Conservation (phyloP, 2,797 vertebrate genomes). For the Carapus acus region DNA sequence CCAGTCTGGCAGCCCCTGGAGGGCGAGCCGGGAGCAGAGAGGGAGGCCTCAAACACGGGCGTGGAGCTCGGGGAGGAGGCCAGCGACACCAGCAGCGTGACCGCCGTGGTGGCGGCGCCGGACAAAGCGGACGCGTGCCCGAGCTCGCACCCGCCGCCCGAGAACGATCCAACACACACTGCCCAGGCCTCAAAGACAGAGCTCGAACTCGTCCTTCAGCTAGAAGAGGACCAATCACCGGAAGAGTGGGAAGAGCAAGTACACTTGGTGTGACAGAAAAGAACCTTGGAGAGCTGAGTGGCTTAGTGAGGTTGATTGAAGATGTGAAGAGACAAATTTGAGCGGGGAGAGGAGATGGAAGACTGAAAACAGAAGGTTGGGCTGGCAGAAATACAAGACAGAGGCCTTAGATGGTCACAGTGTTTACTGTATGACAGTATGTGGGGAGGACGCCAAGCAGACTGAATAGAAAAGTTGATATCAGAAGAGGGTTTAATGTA, state of each 20-base stretch:
- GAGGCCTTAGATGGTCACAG: constrained; percentile 22
- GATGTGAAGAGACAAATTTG: neutral
- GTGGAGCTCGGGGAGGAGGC: constrained; percentile 28
- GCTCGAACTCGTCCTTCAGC: constrained; percentile 54
- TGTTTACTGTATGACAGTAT: constrained; percentile 62
- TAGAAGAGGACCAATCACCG: constrained; percentile 70
- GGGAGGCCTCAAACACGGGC: constrained; percentile 16
- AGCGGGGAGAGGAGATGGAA: constrained; percentile 5
- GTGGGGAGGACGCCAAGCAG: constrained; percentile 39
- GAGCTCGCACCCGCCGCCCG: constrained; percentile 33
- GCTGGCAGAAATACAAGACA: constrained; percentile 8
- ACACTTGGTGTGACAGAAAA: constrained; percentile 83
- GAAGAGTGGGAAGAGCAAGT: constrained; percentile 89
- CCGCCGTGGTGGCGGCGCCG: constrained; percentile 64
- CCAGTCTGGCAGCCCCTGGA: constrained; percentile 62
- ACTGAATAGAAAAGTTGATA: constrained; percentile 61
- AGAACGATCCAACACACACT: constrained; percentile 43
- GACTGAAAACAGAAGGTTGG: constrained; percentile 6
- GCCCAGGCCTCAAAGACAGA: constrained; percentile 40
- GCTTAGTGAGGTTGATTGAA: too few species aligned
- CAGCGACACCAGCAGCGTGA: constrained; percentile 45
- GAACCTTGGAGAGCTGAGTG: neutral
- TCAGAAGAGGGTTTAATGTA: constrained; percentile 46
- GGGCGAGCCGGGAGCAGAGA: constrained; percentile 47
- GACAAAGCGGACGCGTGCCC: constrained; percentile 59